These are phyloP conservation scores for Octopus sinensis DNA, from an alignment of 1,140 invertebrate genomes.

Conservation along the genomic window DNA sequence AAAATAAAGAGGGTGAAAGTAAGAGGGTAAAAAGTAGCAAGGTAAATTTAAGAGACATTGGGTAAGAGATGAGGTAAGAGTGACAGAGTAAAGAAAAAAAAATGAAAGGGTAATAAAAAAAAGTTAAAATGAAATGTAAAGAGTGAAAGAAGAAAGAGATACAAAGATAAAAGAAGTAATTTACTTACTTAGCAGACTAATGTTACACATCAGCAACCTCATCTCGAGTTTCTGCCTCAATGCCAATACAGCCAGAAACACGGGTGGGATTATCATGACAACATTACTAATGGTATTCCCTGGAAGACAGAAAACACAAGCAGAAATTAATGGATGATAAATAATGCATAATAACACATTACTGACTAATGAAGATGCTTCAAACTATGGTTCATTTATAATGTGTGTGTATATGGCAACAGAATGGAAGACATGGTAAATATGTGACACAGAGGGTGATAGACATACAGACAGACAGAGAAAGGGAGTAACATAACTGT, in stretches of 20 bases:
- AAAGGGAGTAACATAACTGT: no score
- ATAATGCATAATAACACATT: not conserved
- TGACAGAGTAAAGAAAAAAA: not conserved
- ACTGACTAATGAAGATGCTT: no score
- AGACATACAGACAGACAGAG: no score
- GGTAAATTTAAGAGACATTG: not conserved
- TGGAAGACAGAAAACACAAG: conserved; percentile 28
- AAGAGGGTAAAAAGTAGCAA: not conserved
- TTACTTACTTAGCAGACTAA: conserved; percentile 51
- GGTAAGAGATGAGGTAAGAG: not conserved
- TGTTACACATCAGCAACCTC: conserved; percentile 50
- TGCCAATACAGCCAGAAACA: conserved; percentile 48
- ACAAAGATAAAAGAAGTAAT: conserved; percentile 1
- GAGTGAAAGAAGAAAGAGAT: not conserved
- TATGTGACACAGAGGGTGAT: no score
- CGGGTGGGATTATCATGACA: conserved; percentile 57
- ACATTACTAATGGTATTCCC: conserved; percentile 61
- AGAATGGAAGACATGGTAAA: no score
- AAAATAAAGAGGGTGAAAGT: not conserved
- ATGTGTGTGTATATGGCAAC: no score
- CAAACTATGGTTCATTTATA: no score
- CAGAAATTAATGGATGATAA: not conserved
- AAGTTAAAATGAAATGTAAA: not conserved
- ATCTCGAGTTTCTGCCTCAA: conserved; percentile 42
- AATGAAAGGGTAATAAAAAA: not conserved